Evolutionary conservation across 2,113 vertebrate genomes (phyloP), one percentile per base, ranked within the genome.

Genomic region (Opisthocomus hoazin): DNA sequence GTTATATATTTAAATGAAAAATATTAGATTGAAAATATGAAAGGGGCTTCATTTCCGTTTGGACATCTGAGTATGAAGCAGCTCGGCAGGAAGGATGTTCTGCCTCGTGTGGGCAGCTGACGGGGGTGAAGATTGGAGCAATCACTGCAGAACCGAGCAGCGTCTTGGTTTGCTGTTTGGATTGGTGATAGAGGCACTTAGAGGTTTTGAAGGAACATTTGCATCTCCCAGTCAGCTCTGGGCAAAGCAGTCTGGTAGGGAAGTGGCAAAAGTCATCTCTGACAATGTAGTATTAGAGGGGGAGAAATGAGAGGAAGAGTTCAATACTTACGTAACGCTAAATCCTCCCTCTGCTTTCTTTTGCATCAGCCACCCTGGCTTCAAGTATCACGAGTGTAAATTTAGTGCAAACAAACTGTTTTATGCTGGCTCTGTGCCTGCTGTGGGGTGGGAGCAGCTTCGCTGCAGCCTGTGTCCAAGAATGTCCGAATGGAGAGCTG

Each of bases 251-350:
- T 36, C 22, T 8, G 69, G 18, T 39, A 2, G 4, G 80, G 15
- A 66, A 71, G 71, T 50, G 18, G 41, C 34, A 56, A 76, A 89
- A 50, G 39, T 65, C 9, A 23, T 81, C 85, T 71, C n/a, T 76
- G n/a, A n/a, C 15, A 78, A 77, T 9, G 21, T 45, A 15, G 32
- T n/a, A 21, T 26, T 57, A 32, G 13, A 57, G 30, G 22, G 21
- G 12, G n/a, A 75, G 50, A 64, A 68, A 43, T 0, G 3, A 57
- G 71, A 64, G 50, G 73, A 43, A 57, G 37, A 68, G 34, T 50
- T 19, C 46, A 43, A 57, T n/a, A 8, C 32, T 36, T 27, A 1
- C 0, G 3, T 29, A 41, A 15, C 14, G 5, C 4, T 18, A 22
- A 71, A 50, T 34, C 36, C 23, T 71, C 15, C 32, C 29, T 61